phyloP scores from a whole-genome alignment of 1,140 invertebrate species.

The Zaprionus lachaisei region DNA sequence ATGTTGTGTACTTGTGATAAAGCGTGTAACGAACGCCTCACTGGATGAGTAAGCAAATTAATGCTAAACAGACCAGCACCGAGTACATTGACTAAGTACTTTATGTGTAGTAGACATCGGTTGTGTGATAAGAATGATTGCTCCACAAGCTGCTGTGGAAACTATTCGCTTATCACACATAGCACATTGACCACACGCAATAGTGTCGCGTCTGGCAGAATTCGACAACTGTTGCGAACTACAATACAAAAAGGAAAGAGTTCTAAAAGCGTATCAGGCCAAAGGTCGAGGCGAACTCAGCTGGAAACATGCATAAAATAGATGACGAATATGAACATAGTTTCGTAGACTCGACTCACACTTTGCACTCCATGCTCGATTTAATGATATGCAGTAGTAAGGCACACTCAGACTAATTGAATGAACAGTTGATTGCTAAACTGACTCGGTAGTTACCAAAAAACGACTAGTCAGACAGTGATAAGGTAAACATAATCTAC shows the following conservation, averaged over 20 bases:
- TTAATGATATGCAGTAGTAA: conserved; percentile 2
- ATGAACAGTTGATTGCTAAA: conserved; percentile 9
- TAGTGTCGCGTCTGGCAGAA: neutral
- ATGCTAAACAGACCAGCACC: neutral
- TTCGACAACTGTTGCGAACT: conserved; percentile 25
- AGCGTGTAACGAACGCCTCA: conserved; percentile 1
- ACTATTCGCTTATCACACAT: conserved; percentile 30
- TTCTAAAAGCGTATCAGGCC: conserved; percentile 23
- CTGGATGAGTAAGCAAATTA: conserved; percentile 26
- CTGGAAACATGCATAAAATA: conserved; percentile 4
- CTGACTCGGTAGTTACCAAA: neutral
- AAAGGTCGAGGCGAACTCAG: conserved; percentile 35
- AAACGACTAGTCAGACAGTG: conserved; percentile 15
- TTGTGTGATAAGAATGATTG: conserved; percentile 26
- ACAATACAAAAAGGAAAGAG: conserved; percentile 18
- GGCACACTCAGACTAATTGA: conserved; percentile 6
- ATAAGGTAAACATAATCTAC: conserved; percentile 5
- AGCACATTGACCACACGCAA: conserved; percentile 22
- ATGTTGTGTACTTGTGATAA: neutral
- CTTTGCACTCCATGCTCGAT: conserved; percentile 14
- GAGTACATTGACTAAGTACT: neutral
- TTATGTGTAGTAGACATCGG: neutral
- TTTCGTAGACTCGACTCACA: neutral
- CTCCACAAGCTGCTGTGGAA: neutral
- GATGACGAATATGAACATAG: conserved; percentile 28